phyloP scores from a whole-genome alignment of 2,888 invertebrate species.

The Strigamia crassipes region DNA sequence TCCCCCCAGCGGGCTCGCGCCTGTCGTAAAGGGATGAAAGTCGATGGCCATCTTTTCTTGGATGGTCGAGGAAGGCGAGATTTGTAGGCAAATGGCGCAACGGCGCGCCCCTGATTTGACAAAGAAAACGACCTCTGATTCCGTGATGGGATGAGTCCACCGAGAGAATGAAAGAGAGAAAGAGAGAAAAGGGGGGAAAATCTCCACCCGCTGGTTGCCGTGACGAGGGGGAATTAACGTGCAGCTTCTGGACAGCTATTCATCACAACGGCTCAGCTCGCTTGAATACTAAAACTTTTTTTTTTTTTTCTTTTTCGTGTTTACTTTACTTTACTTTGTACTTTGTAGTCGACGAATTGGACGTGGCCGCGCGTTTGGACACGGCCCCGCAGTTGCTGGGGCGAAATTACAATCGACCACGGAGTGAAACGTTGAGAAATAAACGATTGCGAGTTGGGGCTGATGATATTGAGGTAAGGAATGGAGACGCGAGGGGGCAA shows the following conservation, averaged over 20 bases:
- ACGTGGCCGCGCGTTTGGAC: conserved; percentile 71
- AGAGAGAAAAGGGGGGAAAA: background rate
- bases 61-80: conserved; percentile 23
- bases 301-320: background rate
- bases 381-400: conserved; percentile 75
- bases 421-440: conserved; percentile 61
- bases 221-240: conserved; percentile 28
- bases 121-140: conserved; percentile 41
- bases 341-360: conserved; percentile 64
- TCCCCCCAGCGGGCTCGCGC: conserved; percentile 29
- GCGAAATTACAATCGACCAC: conserved; percentile 72
- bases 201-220: background rate
- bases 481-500: background rate
- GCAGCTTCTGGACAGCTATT: conserved; percentile 4
- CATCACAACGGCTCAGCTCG: conserved; percentile 1
- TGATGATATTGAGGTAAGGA: conserved; percentile 23
- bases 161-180: background rate
- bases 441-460: background rate
- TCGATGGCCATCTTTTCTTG: conserved; percentile 28
- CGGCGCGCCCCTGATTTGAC: conserved; percentile 37
- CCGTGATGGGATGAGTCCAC: conserved; percentile 40
- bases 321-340: background rate
- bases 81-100: conserved; percentile 39
- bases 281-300: background rate
- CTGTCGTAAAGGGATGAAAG: conserved; percentile 36